phyloP scores from a whole-genome alignment of 1,140 invertebrate species.

The Leptopilina clavipes region DNA sequence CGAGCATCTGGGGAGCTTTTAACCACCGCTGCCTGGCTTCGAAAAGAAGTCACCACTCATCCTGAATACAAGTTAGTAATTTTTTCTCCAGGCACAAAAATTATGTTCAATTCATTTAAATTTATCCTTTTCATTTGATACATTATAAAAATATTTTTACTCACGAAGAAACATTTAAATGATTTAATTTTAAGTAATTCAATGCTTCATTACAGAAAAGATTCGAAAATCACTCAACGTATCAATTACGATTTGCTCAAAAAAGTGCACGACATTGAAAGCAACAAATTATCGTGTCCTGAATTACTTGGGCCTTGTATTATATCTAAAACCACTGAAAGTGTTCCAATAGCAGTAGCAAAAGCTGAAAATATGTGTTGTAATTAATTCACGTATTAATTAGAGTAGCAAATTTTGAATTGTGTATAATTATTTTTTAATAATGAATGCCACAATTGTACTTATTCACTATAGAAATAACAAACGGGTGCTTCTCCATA shows the following conservation, averaged over 20 bases:
- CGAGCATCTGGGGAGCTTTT: slow-evolving; percentile 90
- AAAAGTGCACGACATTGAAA: slow-evolving; percentile 83
- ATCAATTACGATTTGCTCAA: slow-evolving; percentile 96
- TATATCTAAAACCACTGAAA: slow-evolving; percentile 86
- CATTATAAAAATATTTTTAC: too few relatives aligned
- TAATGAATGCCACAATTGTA: slow-evolving; percentile 21
- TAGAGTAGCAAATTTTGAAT: slow-evolving; percentile 39
- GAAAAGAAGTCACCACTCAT: slow-evolving; percentile 92
- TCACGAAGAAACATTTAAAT: too few relatives aligned
- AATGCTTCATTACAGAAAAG: slow-evolving; percentile 78
- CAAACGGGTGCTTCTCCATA: slow-evolving; percentile 16
- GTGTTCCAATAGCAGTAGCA: slow-evolving; percentile 82
- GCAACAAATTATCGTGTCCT: slow-evolving; percentile 82
- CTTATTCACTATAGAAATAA: slow-evolving; percentile 19
- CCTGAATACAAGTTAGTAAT: slow-evolving; percentile 88
- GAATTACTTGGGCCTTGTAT: slow-evolving; percentile 83
- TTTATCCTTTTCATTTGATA: too few relatives aligned
- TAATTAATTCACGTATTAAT: not conserved
- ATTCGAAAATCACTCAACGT: slow-evolving; percentile 90
- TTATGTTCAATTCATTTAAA: too few relatives aligned
- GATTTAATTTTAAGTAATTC: slow-evolving; percentile 38
- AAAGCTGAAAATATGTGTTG: slow-evolving; percentile 73
- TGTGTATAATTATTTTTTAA: slow-evolving; percentile 29
- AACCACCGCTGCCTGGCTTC: slow-evolving; percentile 94
- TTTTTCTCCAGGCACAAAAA: not conserved